These are phyloP conservation scores for Narcine bancroftii DNA, from an alignment of 2,113 vertebrate genomes.

Conservation along the genomic window DNA sequence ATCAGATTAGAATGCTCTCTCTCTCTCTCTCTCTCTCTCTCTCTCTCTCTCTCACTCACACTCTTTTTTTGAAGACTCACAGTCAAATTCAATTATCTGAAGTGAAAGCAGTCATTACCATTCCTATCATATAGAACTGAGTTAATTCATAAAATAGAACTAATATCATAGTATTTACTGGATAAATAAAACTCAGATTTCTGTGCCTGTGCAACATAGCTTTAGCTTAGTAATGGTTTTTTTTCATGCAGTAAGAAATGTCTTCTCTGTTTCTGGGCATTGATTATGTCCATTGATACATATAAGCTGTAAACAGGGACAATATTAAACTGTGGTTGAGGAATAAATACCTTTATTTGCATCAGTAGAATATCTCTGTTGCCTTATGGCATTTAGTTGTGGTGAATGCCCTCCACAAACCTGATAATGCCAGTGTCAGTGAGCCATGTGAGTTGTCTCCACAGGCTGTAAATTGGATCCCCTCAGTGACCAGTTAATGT, in stretches of 20 bases:
- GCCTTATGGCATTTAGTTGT: constrained; percentile 62
- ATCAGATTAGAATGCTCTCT: too few species aligned
- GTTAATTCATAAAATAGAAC: neutral
- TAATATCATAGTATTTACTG: neutral
- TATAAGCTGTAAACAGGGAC: constrained; percentile 40
- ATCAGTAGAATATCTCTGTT: constrained; percentile 65
- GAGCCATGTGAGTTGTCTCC: constrained; percentile 79
- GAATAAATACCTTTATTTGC: constrained; percentile 77
- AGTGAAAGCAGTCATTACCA: neutral
- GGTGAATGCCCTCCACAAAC: constrained; percentile 66
- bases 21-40: too few species aligned
- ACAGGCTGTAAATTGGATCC: constrained; percentile 81
- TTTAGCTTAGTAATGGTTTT: neutral
- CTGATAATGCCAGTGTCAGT: constrained; percentile 67
- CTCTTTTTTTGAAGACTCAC: neutral
- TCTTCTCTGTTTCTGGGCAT: constrained; percentile 1
- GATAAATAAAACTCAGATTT: neutral
- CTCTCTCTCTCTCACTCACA: too few species aligned
- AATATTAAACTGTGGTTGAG: constrained; percentile 67
- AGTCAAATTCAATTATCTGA: neutral
- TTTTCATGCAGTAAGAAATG: neutral
- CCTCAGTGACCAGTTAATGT: constrained; percentile 79
- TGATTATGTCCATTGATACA: constrained; percentile 11
- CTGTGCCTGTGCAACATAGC: neutral
- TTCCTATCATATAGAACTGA: neutral